Conservation (phyloP, 2,113 vertebrate genomes). For the Mionectes macconnelli region DNA sequence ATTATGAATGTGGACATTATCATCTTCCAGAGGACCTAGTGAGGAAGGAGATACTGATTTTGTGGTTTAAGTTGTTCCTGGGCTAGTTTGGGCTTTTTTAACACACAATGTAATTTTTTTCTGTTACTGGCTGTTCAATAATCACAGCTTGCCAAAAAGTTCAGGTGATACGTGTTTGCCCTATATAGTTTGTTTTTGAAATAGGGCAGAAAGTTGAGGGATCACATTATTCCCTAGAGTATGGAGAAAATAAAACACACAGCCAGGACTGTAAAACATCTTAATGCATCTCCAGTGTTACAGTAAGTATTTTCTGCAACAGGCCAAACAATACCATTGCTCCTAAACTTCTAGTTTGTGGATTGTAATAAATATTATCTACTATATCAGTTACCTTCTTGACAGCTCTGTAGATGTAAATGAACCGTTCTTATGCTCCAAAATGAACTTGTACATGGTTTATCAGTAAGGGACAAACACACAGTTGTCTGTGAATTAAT, state of each 20-base stretch:
- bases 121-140: not conserved
- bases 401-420: not conserved
- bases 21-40: not conserved
- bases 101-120: not conserved
- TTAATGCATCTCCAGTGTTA: not conserved
- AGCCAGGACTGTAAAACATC: not conserved
- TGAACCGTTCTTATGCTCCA: not conserved
- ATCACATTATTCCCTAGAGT: not conserved
- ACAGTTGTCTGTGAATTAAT: not conserved
- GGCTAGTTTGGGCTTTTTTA: not conserved
- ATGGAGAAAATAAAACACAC: not conserved
- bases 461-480: not conserved
- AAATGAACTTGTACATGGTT: not conserved
- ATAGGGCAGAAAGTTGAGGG: not conserved
- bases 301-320: not conserved
- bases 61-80: not conserved
- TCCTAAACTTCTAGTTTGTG: not conserved
- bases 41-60: slow-evolving; percentile 17
- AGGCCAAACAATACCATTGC: not conserved
- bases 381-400: not conserved
- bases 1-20: not conserved
- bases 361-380: not conserved
- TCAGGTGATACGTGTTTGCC: not conserved
- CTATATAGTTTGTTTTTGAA: not conserved
- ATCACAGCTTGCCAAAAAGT: not conserved